A percentile compares a stretch with the other conserved stretches of the same genome.
phyloP scores from a whole-genome alignment of 2,113 vertebrate species.

The Callithrix jacchus region DNA sequence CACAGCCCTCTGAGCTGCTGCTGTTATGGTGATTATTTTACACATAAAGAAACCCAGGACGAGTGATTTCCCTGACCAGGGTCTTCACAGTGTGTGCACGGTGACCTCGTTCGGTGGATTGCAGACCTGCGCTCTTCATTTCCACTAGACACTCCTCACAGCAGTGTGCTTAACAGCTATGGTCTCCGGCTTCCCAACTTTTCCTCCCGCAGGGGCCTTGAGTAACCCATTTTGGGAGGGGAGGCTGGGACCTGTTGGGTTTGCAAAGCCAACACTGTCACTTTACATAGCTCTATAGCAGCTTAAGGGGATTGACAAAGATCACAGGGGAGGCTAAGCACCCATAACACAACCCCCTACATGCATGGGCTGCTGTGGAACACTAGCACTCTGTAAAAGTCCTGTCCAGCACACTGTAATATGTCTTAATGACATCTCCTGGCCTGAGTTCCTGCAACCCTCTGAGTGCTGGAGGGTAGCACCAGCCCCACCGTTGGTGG shows the following conservation, averaged over 20 bases:
- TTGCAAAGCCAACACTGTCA: neutral
- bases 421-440: neutral
- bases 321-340: neutral
- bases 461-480: neutral
- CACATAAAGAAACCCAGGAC: neutral
- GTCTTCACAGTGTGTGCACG: accelerated
- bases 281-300: neutral
- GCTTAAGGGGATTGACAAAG: neutral
- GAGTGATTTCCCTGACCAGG: neutral
- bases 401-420: neutral
- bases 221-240: neutral
- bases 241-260: neutral
- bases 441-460: neutral
- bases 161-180: accelerated
- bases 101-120: accelerated
- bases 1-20: neutral
- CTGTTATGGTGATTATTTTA: neutral
- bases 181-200: neutral
- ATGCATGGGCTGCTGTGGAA: accelerated
- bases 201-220: neutral
- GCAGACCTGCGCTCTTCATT: accelerated
- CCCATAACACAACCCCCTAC: neutral
- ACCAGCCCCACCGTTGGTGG: neutral
- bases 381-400: accelerated
- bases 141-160: neutral